These are phyloP conservation scores for Calliopum simillimum DNA, from an alignment of 2,888 invertebrate genomes.

Conservation along the genomic window DNA sequence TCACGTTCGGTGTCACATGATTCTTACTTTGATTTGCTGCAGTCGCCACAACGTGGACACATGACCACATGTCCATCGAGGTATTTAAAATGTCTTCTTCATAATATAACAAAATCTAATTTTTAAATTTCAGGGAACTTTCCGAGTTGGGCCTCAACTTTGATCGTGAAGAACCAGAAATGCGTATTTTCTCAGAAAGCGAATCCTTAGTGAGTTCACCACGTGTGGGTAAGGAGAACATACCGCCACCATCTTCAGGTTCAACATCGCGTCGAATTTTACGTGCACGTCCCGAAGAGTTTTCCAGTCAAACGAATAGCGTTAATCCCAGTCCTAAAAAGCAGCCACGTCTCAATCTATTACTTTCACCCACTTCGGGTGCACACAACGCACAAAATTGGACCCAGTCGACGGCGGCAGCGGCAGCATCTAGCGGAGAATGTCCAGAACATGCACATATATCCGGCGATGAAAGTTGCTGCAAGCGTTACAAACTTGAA, in stretches of 20 bases:
- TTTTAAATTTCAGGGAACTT: conserved; percentile 70
- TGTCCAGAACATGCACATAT: conserved; percentile 57
- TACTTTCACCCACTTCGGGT: conserved; percentile 61
- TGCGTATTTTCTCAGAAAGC: conserved; percentile 90
- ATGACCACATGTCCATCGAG: conserved; percentile 67
- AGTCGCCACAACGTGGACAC: conserved; percentile 66
- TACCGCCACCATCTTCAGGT: conserved; percentile 60
- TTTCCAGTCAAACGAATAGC: conserved; percentile 69
- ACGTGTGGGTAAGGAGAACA: conserved; percentile 68
- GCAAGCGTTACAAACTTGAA: conserved; percentile 79
- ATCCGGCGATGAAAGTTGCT: conserved; percentile 68
- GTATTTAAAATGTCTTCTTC: conserved; percentile 26
- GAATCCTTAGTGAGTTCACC: conserved; percentile 76
- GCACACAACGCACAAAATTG: conserved; percentile 39
- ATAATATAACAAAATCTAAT: background rate
- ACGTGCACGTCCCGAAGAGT: conserved; percentile 71
- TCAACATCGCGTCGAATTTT: conserved; percentile 67
- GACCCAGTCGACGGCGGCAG: conserved; percentile 42
- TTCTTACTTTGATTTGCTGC: conserved; percentile 84
- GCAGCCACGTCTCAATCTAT: conserved; percentile 70
- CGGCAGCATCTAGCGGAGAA: conserved; percentile 26
- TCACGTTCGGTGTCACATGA: conserved; percentile 89
- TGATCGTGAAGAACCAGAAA: conserved; percentile 86
- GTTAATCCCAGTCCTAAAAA: conserved; percentile 74
- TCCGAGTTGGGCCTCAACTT: conserved; percentile 88